Base-by-base conservation (phyloP, 2,113 vertebrate species). In the Scomber colias region DNA sequence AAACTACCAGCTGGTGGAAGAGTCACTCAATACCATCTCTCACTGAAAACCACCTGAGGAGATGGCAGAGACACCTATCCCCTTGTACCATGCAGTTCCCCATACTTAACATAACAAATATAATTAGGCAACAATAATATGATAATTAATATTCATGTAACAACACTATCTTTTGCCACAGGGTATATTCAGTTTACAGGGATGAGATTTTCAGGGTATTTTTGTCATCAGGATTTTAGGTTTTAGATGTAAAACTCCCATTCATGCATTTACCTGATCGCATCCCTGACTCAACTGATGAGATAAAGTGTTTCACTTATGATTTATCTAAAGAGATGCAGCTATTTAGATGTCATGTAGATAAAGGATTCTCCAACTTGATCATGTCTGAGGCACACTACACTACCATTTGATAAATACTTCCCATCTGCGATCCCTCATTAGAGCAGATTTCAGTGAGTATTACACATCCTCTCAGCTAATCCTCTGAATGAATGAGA, bases 1-100 rank as follows among this genome's bases (percentile, higher is more conserved):
- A 53, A n/a, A 60, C 51, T 40, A 69, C 12, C 45, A n/a, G 31
- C 17, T 48, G 44, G 19, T 27, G n/a, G 49, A 30, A 19, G 21
- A 27, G n/a, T 57, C 27, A 65, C 50, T 64, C 46, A 48, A 72
- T 54, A 77, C 35, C 16, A 46, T 13, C 11, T 27, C 54, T 56
- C 35, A 61, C 50, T 55, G 61, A 77, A 66, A 69, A 68, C 24
- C 53, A 45, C 24, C 70, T 69, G 45, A 66, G 71, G 19, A 76
- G 57, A 46, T 40, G 64, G 19, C 67, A 46, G n/a, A 74, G 14
- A 44, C 14, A 67, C 35, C 16, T 12, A 55, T 66, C 15, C 63
- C 49, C 44, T 48, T 60, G 44, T 79, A 76, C 79, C 48, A 53
- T 0, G 0, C 21, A 0, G 1, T 14, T 57, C 54, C 35, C 24